Evolutionary conservation across 1,140 invertebrate genomes (phyloP), one percentile per base, ranked within the genome.

Genomic region (Pissodes strobi): DNA sequence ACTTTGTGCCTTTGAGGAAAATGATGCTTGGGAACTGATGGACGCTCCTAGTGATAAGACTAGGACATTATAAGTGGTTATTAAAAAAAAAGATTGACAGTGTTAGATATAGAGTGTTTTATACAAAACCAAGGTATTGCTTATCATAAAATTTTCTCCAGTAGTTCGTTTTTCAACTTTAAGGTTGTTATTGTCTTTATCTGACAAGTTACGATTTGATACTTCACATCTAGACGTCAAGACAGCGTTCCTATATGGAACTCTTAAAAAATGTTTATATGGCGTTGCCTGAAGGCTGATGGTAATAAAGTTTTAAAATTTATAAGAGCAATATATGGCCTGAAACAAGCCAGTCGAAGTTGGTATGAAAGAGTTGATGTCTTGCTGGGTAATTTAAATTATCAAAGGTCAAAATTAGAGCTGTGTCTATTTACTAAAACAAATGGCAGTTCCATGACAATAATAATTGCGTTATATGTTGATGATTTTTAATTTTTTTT

Each of bases 401-500:
- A 72, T 51, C 55, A 69, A 37, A 71, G 63, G 45, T 74, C 30
- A 34, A n/a, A 34, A 34, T 34, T 34, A 8, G 77, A 78, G 22
- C 64, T 67, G 45, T 79, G 73, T 74, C 48, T 79, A 38, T 78
- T 68, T 70, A 49, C 52, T 43, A 74, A 78, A 52, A 65, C 22
- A 48, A 53, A 70, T 53, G 43, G 70, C 38, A 43, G 59, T 19
- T 27, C 6, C 21, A 63, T 64, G 30, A 68, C 69, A n/a, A n/a
- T n/a, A 34, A 73, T 75, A 38, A 68, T 78, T n/a, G 69, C 74
- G 46, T 18, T 76, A 1, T 77, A 74, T 74, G 75, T 78, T 12
- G 74, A 77, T 69, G 76, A n/a, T n/a, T n/a, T n/a, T n/a, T n/a
- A n/a, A 78, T 69, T 69, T 72, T 74, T 58, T 34, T 34, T 34